phyloP scores from a whole-genome alignment of 2,888 invertebrate species.

The Opisthograptis luteolata region DNA sequence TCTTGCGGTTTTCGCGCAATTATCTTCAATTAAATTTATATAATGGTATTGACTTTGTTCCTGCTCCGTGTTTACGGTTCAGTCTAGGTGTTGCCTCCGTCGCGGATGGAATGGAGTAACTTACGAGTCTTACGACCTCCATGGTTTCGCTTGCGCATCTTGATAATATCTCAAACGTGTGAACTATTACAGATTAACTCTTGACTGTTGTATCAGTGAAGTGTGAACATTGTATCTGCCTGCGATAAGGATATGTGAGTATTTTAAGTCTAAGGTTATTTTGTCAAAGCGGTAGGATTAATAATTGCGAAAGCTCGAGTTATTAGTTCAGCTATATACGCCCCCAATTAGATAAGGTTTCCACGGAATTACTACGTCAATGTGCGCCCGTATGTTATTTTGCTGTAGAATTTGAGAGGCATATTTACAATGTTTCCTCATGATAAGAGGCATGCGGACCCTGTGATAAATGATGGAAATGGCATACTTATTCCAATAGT shows the following conservation, averaged over 20 bases:
- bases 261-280: neutral
- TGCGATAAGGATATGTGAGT: constrained; percentile 27
- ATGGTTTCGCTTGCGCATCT: constrained; percentile 8
- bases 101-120: constrained; percentile 37
- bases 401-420: constrained; percentile 28
- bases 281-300: neutral
- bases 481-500: neutral
- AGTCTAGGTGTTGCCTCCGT: constrained; percentile 55
- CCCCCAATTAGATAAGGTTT: constrained; percentile 34
- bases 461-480: constrained; percentile 14
- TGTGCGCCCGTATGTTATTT: constrained; percentile 42
- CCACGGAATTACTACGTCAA: constrained; percentile 32
- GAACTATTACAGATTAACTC: constrained; percentile 6
- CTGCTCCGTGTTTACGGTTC: constrained; percentile 52
- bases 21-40: constrained; percentile 73
- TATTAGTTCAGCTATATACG: constrained; percentile 36
- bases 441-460: constrained; percentile 1
- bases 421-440: constrained; percentile 18
- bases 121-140: neutral
- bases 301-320: constrained; percentile 2
- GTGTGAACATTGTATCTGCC: neutral
- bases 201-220: constrained; percentile 11
- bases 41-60: constrained; percentile 65
- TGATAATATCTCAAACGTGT: constrained; percentile 7
- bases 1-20: constrained; percentile 68